Conservation (phyloP, 1,140 invertebrate species). For the Elysia chlorotica region DNA sequence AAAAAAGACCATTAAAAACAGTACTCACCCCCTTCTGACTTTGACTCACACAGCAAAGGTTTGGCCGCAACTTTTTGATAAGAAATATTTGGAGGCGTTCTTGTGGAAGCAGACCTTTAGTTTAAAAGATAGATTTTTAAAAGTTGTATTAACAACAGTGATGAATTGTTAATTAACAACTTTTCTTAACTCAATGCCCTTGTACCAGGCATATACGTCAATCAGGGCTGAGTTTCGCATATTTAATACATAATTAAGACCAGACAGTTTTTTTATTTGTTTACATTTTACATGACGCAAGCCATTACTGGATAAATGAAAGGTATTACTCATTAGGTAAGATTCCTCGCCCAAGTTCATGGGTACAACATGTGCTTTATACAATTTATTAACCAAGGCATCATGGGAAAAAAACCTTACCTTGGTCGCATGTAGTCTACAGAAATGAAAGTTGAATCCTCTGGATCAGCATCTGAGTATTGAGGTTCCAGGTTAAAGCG, state of each 20-base stretch:
- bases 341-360: background rate
- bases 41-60: slow-evolving; percentile 10
- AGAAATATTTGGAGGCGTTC: background rate
- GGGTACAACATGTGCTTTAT: background rate
- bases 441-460: too few species aligned
- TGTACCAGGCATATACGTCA: too few species aligned
- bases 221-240: too few species aligned
- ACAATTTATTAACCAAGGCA: background rate
- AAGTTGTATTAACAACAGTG: too few species aligned
- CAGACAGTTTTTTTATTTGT: too few species aligned
- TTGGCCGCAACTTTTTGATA: background rate
- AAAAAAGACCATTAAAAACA: background rate
- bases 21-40: slow-evolving; percentile 8
- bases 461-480: slow-evolving; percentile 12
- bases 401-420: background rate
- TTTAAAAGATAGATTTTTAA: too few species aligned
- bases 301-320: too few species aligned
- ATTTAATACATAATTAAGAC: too few species aligned
- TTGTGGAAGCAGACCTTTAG: slow-evolving; percentile 3
- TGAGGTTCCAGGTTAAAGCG: slow-evolving; percentile 50
- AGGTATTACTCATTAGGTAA: too few species aligned
- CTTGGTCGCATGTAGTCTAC: background rate
- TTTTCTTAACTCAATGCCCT: too few species aligned
- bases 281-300: too few species aligned
- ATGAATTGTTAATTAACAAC: too few species aligned